Conservation (phyloP, 2,797 vertebrate genomes). For the Selene dorsalis region DNA sequence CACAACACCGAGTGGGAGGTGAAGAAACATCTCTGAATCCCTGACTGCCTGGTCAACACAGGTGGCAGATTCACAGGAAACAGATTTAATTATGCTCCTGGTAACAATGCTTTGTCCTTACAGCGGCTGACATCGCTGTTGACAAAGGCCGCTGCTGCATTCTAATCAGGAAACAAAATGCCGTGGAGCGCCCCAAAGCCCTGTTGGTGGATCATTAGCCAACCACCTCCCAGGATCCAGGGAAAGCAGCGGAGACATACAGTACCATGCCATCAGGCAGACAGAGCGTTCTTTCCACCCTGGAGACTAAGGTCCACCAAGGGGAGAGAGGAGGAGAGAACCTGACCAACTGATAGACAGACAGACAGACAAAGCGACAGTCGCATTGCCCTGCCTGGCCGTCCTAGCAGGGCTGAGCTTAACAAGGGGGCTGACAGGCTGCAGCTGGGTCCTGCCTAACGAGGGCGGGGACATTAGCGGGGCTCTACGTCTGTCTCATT, state of each 20-base stretch:
- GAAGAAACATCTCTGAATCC: conserved; percentile 65
- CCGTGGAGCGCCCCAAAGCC: conserved; percentile 87
- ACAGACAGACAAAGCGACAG: conserved; percentile 91
- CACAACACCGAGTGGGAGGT: conserved; percentile 59
- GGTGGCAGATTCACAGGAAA: conserved; percentile 87
- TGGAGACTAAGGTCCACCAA: conserved; percentile 89
- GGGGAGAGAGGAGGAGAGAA: conserved; percentile 88
- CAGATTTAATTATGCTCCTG: conserved; percentile 93
- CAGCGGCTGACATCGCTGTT: conserved; percentile 92
- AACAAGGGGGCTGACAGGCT: conserved; percentile 93
- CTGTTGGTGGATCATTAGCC: conserved; percentile 92
- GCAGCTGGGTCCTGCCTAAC: conserved; percentile 96
- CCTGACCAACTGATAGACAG: conserved; percentile 90
- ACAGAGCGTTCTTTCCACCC: conserved; percentile 83
- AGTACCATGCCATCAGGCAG: conserved; percentile 89
- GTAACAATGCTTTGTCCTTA: conserved; percentile 94
- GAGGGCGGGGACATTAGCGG: conserved; percentile 95
- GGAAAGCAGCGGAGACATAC: conserved; percentile 80
- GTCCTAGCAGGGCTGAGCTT: conserved; percentile 80
- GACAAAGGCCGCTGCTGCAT: conserved; percentile 94
- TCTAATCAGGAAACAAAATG: conserved; percentile 99
- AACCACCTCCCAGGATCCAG: conserved; percentile 82
- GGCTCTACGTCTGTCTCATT: conserved; percentile 99
- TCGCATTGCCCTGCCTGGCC: conserved; percentile 67
- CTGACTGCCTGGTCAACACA: conserved; percentile 85